These are phyloP conservation scores for Zygothrica quintamaculata DNA, from an alignment of 2,888 invertebrate genomes.

Conservation along the genomic window DNA sequence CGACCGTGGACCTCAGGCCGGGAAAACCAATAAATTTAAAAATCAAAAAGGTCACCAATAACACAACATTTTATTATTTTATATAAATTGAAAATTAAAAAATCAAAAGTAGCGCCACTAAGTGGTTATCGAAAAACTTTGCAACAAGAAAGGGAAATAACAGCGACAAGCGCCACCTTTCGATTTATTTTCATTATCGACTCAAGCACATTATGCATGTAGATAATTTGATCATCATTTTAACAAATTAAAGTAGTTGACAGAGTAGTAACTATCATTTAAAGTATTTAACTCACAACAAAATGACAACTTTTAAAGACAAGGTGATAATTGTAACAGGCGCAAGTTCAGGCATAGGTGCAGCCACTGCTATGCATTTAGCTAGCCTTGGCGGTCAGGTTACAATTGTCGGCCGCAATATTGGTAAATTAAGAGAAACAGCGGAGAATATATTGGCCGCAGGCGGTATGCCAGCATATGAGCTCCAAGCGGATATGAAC, in stretches of 20 bases:
- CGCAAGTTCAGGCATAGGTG: conserved; percentile 91
- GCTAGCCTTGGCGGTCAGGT: conserved; percentile 87
- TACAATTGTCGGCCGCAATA: conserved; percentile 89
- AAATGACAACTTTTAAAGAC: conserved; percentile 85
- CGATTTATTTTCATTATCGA: conserved; percentile 36
- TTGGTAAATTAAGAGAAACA: conserved; percentile 87
- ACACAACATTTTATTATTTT: too few species aligned
- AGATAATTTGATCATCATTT: conserved; percentile 28
- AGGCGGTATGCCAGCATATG: conserved; percentile 85
- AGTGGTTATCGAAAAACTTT: conserved; percentile 8
- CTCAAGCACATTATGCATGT: conserved; percentile 1
- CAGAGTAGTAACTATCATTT: not conserved
- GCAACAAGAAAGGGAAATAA: conserved; percentile 1
- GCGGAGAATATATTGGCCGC: conserved; percentile 84
- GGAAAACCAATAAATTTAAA: too few species aligned
- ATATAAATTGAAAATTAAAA: too few species aligned
- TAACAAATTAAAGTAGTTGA: not conserved
- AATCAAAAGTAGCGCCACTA: not conserved
- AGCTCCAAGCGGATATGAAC: conserved; percentile 89
- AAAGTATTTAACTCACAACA: not conserved
- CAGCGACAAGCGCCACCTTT: not conserved
- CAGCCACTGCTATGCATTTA: conserved; percentile 88
- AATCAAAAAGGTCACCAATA: too few species aligned
- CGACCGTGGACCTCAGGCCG: too few species aligned
- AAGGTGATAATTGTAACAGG: conserved; percentile 89